These are phyloP conservation scores for Endotricha flammealis DNA, from an alignment of 2,888 invertebrate genomes.

Conservation along the genomic window DNA sequence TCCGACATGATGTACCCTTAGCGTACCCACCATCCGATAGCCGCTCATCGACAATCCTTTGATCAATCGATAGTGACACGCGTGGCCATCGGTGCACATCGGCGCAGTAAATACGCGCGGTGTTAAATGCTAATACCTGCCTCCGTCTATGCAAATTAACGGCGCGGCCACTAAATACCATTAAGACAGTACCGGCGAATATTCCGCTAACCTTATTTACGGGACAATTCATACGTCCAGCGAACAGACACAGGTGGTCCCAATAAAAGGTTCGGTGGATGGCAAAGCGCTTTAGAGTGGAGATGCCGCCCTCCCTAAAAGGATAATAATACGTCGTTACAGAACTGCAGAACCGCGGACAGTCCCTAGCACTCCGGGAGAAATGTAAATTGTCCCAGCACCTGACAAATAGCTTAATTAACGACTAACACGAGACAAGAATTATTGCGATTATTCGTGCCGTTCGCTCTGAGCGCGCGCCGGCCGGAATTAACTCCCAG, in stretches of 20 bases:
- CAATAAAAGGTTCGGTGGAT: constrained; percentile 69
- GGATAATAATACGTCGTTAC: constrained; percentile 77
- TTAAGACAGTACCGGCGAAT: constrained; percentile 57
- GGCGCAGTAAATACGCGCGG: constrained; percentile 34
- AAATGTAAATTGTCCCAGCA: constrained; percentile 71
- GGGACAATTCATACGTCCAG: constrained; percentile 75
- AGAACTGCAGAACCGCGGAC: constrained; percentile 49
- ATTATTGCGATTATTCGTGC: constrained; percentile 61
- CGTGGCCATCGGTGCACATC: constrained; percentile 6
- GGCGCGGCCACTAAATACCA: constrained; percentile 64
- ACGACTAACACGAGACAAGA: constrained; percentile 64
- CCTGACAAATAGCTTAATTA: constrained; percentile 78
- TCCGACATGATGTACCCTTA: constrained; percentile 46
- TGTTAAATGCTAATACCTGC: constrained; percentile 67
- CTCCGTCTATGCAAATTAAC: constrained; percentile 62
- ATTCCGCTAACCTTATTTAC: constrained; percentile 75
- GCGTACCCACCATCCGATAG: constrained; percentile 1
- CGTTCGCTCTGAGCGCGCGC: constrained; percentile 32
- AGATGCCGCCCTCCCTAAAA: constrained; percentile 76
- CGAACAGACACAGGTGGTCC: constrained; percentile 73
- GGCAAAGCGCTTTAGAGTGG: constrained; percentile 51
- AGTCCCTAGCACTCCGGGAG: constrained; percentile 59
- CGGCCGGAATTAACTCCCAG: constrained; percentile 22
- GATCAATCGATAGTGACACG: constrained; percentile 4
- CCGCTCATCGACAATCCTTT: background rate